These are phyloP conservation scores for Hemibagrus wyckioides DNA, from an alignment of 2,113 vertebrate genomes.

Conservation along the genomic window DNA sequence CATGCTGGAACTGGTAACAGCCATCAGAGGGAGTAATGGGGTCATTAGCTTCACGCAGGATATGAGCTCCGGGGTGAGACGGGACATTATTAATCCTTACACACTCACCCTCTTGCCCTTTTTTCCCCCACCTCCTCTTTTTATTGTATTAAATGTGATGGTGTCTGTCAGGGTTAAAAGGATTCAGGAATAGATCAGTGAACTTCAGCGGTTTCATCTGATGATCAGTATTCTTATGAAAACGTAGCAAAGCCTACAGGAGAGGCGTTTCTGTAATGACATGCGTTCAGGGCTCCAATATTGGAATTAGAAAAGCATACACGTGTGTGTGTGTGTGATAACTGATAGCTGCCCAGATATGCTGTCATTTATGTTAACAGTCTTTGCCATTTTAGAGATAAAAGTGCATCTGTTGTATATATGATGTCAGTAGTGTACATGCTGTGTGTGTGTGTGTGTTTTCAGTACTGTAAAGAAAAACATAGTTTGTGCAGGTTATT, in stretches of 20 bases:
- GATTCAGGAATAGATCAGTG: not conserved
- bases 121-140: not conserved
- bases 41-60: slow-evolving; percentile 38
- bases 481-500: not conserved
- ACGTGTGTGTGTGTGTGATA: not conserved
- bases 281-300: not conserved
- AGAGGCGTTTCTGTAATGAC: not conserved
- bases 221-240: not conserved
- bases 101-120: not conserved
- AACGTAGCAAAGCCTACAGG: not conserved
- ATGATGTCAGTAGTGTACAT: too few relatives aligned
- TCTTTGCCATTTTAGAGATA: too few relatives aligned
- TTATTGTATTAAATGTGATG: not conserved
- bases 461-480: not conserved
- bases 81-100: not conserved
- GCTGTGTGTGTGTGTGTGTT: not conserved
- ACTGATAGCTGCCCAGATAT: not conserved
- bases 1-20: slow-evolving; percentile 6
- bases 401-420: too few relatives aligned
- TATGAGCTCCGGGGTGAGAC: slow-evolving; percentile 33
- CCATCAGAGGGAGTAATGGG: slow-evolving; percentile 44
- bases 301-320: not conserved
- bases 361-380: not conserved
- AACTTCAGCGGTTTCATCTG: too few relatives aligned
- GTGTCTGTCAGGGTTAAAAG: not conserved